Conservation (phyloP, 2,113 vertebrate genomes). For the Spermophilus dauricus region DNA sequence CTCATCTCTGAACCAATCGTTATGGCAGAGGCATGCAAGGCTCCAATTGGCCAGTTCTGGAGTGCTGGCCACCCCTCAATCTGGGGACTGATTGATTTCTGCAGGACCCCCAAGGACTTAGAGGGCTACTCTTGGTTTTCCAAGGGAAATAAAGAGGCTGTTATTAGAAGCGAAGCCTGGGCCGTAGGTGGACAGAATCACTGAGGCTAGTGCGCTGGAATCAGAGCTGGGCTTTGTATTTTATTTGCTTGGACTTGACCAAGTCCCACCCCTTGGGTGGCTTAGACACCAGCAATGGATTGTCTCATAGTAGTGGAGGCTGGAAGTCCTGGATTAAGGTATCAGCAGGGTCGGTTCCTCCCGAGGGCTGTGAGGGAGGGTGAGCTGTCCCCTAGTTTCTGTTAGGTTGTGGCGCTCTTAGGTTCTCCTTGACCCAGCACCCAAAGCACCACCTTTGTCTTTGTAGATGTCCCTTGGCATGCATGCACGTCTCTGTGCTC, state of each 20-base stretch:
- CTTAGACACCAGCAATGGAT: neutral
- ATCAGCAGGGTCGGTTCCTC: neutral
- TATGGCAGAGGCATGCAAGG: no score
- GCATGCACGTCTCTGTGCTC: accelerated
- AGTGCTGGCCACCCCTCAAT: accelerated
- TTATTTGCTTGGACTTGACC: neutral
- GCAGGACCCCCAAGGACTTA: neutral
- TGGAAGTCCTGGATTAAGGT: neutral
- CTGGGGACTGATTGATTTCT: neutral
- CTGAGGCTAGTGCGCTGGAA: neutral
- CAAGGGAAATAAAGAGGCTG: neutral
- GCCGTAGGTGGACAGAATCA: neutral
- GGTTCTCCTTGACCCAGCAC: neutral
- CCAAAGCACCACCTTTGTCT: neutral
- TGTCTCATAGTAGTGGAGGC: neutral
- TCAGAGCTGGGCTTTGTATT: neutral
- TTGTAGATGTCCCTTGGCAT: neutral
- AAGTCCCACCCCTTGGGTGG: neutral
- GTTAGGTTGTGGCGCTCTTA: neutral
- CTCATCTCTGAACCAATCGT: neutral
- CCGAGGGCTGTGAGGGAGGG: neutral
- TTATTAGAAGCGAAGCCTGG: neutral
- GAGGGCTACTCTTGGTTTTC: neutral
- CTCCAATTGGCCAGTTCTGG: neutral
- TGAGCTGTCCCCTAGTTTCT: neutral